phyloP scores from a whole-genome alignment of 2,113 vertebrate genomes.

The Microcebus griseorufus region DNA sequence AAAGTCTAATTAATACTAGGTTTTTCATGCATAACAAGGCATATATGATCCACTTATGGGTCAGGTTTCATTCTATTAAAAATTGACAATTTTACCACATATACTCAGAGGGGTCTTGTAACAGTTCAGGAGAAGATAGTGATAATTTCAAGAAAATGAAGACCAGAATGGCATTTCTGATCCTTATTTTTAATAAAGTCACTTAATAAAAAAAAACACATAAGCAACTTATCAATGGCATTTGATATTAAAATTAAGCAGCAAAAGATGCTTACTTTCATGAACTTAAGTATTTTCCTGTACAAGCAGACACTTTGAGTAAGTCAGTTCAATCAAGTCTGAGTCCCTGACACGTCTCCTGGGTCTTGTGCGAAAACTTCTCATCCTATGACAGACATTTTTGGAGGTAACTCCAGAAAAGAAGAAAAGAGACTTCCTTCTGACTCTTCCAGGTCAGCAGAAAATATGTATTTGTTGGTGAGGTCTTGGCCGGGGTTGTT shows the following conservation, averaged over 20 bases:
- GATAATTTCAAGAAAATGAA: background rate
- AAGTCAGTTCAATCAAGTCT: background rate
- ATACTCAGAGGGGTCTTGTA: background rate
- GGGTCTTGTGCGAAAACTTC: background rate
- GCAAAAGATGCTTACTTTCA: background rate
- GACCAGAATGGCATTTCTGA: background rate
- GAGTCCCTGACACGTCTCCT: background rate
- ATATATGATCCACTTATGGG: background rate
- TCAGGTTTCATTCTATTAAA: constrained; percentile 6
- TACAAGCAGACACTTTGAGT: background rate
- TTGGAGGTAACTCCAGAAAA: background rate
- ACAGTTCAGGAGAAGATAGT: background rate
- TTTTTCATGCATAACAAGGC: background rate
- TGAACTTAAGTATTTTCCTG: background rate
- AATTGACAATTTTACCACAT: background rate
- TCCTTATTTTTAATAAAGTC: background rate
- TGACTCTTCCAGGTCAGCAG: background rate
- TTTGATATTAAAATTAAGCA: background rate
- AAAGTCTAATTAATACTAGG: background rate
- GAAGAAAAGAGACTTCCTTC: background rate
- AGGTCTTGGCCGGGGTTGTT: background rate
- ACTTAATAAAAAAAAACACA: background rate
- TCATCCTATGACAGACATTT: background rate
- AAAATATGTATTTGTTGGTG: background rate
- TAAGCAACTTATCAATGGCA: background rate